Evolutionary conservation across 1,140 invertebrate species (phyloP), one percentile per base, ranked within the genome.

Genomic region (Ceratosolen solmsi): DNA sequence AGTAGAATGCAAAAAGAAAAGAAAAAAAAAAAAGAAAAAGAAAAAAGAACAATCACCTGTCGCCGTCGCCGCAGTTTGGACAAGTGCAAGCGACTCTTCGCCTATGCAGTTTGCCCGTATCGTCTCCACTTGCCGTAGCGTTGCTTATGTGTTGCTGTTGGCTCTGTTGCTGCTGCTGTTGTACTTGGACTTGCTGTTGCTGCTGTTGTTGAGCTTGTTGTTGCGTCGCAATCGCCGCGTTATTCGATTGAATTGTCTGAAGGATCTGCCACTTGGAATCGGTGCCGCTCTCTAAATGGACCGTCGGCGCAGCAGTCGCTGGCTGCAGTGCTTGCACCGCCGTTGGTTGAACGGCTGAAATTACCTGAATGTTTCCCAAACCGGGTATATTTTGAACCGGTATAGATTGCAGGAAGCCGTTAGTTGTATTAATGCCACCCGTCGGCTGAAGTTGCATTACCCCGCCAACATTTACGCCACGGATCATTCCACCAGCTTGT

Each of bases 51-150:
- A 41, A 38, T 77, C 87, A 94, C 93, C 95, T 95, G 87, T 98
- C 97, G 2, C 96, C 96, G 86, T 98, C 96, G 68, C 95, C 94
- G 89, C 98, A 99, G 90, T 99, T 99, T 0, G 98, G 98, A 92
- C 98, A 99, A 0, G 97, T 98, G 90, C 98, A 99, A 13, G 98
- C 98, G 2, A 99, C 97, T 54, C 98, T 91, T 79, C 97, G 84
- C 82, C 92, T 82, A 85, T 92, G 87, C 78, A 90, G 85, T 86
- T 92, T 88, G 83, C 86, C 86, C 82, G 87, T 15, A 86, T 87
- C 81, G 84, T 73, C 70, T 85, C 3, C 0, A 87, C 84, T 22
- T 81, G 89, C 71, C 20, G 84, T 83, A 51, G 83, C 74, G 30
- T 85, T 85, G 25, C 86, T 85, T 27, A 89, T 87, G 85, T 79